Evolutionary conservation across 2,113 vertebrate genomes (phyloP).

Genomic region (Globicephala melas): DNA sequence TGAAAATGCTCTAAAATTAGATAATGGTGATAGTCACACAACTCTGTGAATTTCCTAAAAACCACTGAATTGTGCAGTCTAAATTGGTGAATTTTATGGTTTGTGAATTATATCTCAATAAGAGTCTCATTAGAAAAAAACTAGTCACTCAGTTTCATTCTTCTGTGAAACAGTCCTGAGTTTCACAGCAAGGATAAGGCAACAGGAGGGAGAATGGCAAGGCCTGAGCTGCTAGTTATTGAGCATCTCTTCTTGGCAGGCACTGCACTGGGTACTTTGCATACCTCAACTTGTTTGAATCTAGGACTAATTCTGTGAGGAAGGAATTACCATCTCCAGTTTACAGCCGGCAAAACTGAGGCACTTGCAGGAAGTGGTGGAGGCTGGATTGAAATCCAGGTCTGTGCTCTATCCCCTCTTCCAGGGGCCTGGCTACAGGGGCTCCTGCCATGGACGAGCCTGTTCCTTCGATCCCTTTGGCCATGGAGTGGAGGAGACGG

Average conservation of each 20-base stretch:
- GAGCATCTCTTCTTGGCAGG: not conserved
- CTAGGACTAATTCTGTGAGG: not conserved
- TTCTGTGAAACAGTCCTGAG: not conserved
- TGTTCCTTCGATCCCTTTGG: not conserved
- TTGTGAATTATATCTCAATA: constrained; percentile 11
- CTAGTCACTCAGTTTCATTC: not conserved
- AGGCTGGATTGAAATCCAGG: not conserved
- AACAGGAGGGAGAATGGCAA: not conserved
- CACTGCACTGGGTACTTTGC: not conserved
- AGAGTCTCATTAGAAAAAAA: not conserved
- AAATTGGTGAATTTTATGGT: not conserved
- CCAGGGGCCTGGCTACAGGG: not conserved
- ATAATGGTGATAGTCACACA: not conserved
- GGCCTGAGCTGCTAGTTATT: not conserved
- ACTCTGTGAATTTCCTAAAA: not conserved
- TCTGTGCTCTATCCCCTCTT: not conserved
- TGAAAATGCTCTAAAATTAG: constrained; percentile 12
- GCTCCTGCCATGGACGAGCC: not conserved
- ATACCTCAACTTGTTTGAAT: not conserved
- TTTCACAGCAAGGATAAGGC: not conserved
- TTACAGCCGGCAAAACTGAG: not conserved
- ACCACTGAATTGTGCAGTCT: not conserved
- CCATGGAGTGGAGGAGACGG: not conserved
- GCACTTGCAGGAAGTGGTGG: not conserved
- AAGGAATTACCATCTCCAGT: not conserved